These are phyloP conservation scores for Cyrtorhinus lividipennis DNA, from an alignment of 1,140 invertebrate species.

Conservation along the genomic window DNA sequence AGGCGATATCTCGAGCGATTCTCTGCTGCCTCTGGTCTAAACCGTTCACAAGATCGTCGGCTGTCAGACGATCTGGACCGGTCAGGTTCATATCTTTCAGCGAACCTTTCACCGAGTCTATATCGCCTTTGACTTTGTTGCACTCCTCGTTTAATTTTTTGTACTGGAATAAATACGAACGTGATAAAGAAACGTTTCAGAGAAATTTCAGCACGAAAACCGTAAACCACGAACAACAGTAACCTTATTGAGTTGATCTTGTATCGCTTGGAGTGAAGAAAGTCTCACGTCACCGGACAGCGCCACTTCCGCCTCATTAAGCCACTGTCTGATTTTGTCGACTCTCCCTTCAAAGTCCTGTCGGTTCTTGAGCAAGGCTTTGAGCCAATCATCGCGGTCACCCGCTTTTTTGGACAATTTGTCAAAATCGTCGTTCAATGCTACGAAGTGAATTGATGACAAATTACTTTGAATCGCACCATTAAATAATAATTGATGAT, in stretches of 20 bases:
- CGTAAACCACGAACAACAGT: too few species aligned
- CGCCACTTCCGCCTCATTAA: constrained; percentile 73
- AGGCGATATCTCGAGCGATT: constrained; percentile 56
- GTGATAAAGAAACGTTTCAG: too few species aligned
- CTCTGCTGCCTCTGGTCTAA: constrained; percentile 60
- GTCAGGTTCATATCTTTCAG: constrained; percentile 69
- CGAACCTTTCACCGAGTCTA: constrained; percentile 58
- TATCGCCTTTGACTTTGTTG: constrained; percentile 47
- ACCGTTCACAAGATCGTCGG: constrained; percentile 60
- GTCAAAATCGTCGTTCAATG: constrained; percentile 18
- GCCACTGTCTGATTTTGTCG: constrained; percentile 66
- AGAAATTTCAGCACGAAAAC: too few species aligned
- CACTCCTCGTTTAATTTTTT: constrained; percentile 62
- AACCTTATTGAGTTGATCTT: constrained; percentile 67
- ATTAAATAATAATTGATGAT: background rate
- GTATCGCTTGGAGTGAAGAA: constrained; percentile 59
- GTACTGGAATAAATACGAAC: constrained; percentile 38
- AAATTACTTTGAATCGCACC: background rate
- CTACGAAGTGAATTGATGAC: constrained; percentile 1
- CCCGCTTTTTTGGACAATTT: constrained; percentile 15
- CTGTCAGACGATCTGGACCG: constrained; percentile 64
- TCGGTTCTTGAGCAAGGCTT: constrained; percentile 55
- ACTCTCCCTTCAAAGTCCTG: constrained; percentile 66
- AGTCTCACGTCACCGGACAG: constrained; percentile 61
- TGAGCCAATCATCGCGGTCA: constrained; percentile 30